Evolutionary conservation across 2,113 vertebrate species (phyloP), one percentile per base, ranked within the genome.

Genomic region (Corythaeola cristata): DNA sequence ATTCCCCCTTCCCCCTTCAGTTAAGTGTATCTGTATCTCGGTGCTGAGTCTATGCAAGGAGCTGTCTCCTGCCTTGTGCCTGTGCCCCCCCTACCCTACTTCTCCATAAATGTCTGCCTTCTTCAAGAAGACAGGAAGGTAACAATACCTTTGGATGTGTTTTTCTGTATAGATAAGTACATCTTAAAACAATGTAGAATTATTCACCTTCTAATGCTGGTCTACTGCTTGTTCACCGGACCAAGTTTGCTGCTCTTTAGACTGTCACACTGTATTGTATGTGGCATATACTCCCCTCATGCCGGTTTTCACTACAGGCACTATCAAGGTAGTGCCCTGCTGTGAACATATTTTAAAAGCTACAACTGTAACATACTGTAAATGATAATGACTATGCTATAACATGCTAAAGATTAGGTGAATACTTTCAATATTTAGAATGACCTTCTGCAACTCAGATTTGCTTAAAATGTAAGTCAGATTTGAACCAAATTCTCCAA

Each of bases 1-100:
- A 97, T 96, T 87, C 74, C 74, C 94, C 86, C 93, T 89, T 96
- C 89, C 86, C 89, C 83, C 73, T 92, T 95, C 85, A 89, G 86
- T 97, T 97, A 97, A 73, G 27, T 32, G 41, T 69, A 76, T 95
- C 56, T 56, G 12, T 66, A 50, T 94, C 92, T 95, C 24, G 5
- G 76, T 1, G 2, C 88, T 87, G 77, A 45, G 85, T 58, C 95
- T 69, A 15, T 77, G 82, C 95, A 95, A 75, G 89, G 77, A 95
- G 83, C 69, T 64, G 39, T 30, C 12, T 76, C n/a, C 47, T 67
- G 39, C 49, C 75, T 68, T 55, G 77, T 85, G 11, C 50, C 16
- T 0, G 0, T 60, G 35, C 50, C 45, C 93, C 93, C 88, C n/a
- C 47, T n/a, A 79, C 8, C 53, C 27, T 75, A 9, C 22, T 86